Evolutionary conservation across 2,113 vertebrate genomes (phyloP).

Genomic region (Dromas ardeola): DNA sequence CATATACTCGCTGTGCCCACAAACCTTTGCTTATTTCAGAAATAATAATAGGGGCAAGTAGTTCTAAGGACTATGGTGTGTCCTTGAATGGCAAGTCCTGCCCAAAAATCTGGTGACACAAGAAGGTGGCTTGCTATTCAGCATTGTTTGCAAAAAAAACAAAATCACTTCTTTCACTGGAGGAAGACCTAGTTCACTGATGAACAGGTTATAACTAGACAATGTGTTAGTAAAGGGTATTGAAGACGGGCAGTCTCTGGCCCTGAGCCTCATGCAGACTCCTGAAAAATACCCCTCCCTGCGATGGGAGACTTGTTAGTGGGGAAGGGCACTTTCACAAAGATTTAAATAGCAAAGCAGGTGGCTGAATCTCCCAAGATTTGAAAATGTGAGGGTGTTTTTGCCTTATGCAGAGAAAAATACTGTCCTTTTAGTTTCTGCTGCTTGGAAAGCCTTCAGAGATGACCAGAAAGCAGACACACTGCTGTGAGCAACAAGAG

Average conservation of each 20-base stretch:
- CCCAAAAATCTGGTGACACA: neutral
- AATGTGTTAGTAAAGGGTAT: neutral
- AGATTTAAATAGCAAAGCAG: fast-evolving
- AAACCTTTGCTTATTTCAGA: neutral
- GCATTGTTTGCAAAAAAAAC: neutral
- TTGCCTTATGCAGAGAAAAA: neutral
- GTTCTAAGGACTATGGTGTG: neutral
- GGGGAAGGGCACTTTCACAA: neutral
- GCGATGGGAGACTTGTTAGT: neutral
- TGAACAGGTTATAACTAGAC: neutral
- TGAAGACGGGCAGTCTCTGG: neutral
- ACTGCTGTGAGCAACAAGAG: neutral
- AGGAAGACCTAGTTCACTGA: neutral
- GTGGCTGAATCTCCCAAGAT: neutral
- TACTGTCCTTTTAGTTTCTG: neutral
- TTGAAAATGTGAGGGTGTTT: neutral
- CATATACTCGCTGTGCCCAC: neutral
- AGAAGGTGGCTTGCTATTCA: neutral
- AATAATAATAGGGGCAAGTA: neutral
- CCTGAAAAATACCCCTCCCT: neutral
- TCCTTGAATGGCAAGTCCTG: neutral
- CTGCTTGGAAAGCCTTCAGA: neutral
- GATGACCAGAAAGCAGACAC: neutral
- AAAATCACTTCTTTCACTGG: neutral
- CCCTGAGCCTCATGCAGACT: neutral